Conservation (phyloP, 2,888 invertebrate species). For the Eulithis testata region DNA sequence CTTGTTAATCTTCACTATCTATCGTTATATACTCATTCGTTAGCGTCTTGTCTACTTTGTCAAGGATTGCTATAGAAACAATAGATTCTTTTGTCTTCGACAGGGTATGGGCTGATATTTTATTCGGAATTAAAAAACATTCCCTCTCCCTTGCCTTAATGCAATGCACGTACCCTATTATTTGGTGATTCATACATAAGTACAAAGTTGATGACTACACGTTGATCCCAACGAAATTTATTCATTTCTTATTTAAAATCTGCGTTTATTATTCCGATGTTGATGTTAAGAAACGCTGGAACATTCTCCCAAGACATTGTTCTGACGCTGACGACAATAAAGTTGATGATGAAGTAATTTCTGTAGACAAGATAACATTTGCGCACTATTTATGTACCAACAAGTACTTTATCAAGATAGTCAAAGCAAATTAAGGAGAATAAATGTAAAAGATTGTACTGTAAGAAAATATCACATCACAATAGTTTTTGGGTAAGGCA, state of each 20-base stretch:
- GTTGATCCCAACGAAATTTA: constrained; percentile 38
- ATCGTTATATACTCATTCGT: too few relatives aligned
- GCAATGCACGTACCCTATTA: constrained; percentile 42
- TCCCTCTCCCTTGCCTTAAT: constrained; percentile 18
- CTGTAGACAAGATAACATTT: constrained; percentile 7
- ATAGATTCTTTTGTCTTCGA: too few relatives aligned
- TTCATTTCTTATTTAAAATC: constrained; percentile 38
- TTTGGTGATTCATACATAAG: constrained; percentile 47
- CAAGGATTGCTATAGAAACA: too few relatives aligned
- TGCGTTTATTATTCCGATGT: constrained; percentile 36
- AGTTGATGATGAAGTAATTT: constrained; percentile 14
- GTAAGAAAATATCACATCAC: too few relatives aligned
- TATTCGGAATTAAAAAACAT: neutral
- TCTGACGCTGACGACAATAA: constrained; percentile 18
- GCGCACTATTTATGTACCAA: neutral
- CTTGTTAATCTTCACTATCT: too few relatives aligned
- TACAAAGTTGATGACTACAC: constrained; percentile 41
- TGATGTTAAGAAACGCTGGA: constrained; percentile 29
- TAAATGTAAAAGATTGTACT: too few relatives aligned
- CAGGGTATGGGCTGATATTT: neutral
- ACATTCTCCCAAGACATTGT: constrained; percentile 13
- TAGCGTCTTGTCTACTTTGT: too few relatives aligned
- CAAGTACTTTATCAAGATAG: too few relatives aligned
- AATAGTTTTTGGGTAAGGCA: too few relatives aligned
- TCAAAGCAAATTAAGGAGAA: too few relatives aligned